Evolutionary conservation across 1,140 invertebrate genomes (phyloP).

Genomic region (Euura saliciscinereae): DNA sequence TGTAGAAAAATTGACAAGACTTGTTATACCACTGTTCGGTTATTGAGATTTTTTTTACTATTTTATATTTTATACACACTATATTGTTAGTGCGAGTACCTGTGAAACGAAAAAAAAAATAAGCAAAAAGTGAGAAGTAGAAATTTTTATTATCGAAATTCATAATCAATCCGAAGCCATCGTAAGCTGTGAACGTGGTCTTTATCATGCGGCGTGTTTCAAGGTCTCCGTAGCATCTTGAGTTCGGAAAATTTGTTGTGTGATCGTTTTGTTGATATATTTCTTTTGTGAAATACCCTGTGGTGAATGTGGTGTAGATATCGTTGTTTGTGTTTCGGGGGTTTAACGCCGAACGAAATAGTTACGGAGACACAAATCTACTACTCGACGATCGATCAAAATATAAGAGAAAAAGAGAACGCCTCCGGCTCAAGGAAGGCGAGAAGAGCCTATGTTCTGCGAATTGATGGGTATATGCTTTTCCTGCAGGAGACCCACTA

Average conservation of each 20-base stretch:
- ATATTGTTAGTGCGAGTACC: no score
- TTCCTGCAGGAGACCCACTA: slow-evolving; percentile 61
- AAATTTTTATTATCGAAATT: no score
- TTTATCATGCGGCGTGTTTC: neutral
- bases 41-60: no score
- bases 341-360: neutral
- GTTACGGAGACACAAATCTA: no score
- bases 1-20: no score
- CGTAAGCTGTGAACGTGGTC: no score
- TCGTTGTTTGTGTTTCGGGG: neutral
- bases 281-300: neutral
- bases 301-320: neutral
- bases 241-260: neutral
- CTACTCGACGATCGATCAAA: neutral
- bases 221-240: neutral
- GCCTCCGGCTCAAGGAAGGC: slow-evolving; percentile 39
- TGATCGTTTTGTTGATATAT: neutral
- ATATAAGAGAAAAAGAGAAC: neutral
- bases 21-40: no score
- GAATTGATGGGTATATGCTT: slow-evolving; percentile 64
- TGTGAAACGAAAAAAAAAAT: no score
- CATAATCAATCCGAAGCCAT: no score
- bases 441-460: slow-evolving; percentile 49
- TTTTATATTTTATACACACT: no score
- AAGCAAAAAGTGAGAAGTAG: no score